phyloP scores from a whole-genome alignment of 1,140 invertebrate species.

The Caenorhabditis tropicalis region DNA sequence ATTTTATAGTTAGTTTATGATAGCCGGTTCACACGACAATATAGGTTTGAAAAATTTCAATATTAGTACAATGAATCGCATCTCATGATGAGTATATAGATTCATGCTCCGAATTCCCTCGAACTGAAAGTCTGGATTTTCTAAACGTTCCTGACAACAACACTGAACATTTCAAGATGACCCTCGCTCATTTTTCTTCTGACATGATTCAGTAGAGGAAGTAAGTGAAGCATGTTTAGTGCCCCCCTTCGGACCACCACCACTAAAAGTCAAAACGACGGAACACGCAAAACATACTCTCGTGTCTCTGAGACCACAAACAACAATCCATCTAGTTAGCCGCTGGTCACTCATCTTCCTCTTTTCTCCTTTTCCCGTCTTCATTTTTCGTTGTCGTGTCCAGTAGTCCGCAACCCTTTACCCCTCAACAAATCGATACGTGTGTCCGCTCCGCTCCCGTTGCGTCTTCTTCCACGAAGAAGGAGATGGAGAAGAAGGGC shows the following conservation, averaged over 20 bases:
- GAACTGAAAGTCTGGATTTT: no score
- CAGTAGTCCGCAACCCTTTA: constrained; percentile 36
- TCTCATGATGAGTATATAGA: no score
- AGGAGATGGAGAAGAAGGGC: constrained; percentile 43
- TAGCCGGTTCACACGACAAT: no score
- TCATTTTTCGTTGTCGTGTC: constrained; percentile 10
- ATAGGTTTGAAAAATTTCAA: no score
- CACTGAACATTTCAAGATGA: not conserved
- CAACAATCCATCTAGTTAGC: constrained; percentile 44
- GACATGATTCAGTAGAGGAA: not conserved
- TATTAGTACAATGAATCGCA: not conserved
- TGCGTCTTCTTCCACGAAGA: constrained; percentile 38
- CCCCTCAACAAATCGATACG: constrained; percentile 35
- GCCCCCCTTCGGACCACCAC: not conserved
- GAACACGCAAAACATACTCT: constrained; percentile 22
- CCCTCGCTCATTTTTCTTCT: not conserved
- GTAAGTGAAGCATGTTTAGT: constrained; percentile 3
- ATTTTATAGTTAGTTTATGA: no score
- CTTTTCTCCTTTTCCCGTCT: constrained; percentile 31
- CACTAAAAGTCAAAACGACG: not conserved
- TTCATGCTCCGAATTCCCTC: not conserved
- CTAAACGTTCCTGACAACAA: no score
- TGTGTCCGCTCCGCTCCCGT: constrained; percentile 31
- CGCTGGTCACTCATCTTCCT: constrained; percentile 4
- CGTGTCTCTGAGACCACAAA: not conserved